Base-by-base conservation (phyloP, 2,797 vertebrate genomes). In the Ptychobarbus kaznakovi region DNA sequence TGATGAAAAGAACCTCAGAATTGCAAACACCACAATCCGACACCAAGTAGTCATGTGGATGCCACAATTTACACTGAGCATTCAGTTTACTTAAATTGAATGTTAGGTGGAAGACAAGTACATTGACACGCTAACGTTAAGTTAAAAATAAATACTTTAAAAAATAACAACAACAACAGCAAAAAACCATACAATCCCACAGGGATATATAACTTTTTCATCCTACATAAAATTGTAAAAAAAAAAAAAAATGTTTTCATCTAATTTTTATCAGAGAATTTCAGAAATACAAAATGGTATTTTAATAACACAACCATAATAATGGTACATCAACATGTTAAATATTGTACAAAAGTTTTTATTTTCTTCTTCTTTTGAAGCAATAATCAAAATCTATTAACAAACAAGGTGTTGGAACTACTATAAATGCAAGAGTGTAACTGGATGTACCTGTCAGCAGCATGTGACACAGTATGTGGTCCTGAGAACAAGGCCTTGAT, bases 191-290 rank as follows among this genome's bases (percentile, higher is more conserved):
- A 91, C 92, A 89, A 98, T 99, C 98, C 98, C 98, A 99, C 99
- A 97, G 98, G 98, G 98, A 99, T 99, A 96, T 98, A 95, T 96
- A 96, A 95, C 95, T 95, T 95, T 97, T 96, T 97, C 72, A 83
- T 83, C 77, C 97, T 97, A 92, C 91, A 88, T 89, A 96, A 98
- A 99, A 95, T 94, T 94, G 94, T n/a, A n/a, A n/a, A n/a, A n/a
- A n/a, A n/a, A n/a, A n/a, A n/a, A n/a, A n/a, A n/a, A n/a, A 96
- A 93, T 89, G 94, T 51, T 58, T 63, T 80, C n/a, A 70, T 84
- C 95, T 95, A 96, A 96, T 95, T 95, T 95, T 95, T 95, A 94
- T 93, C 91, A 91, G 95, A 95, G 92, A 94, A 96, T 77, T 96
- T 93, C 92, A 96, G 96, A 96, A 97, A 97, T 96, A 97, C 96